Conservation (phyloP, 2,797 vertebrate species). For the Pseudochirops corinnae region DNA sequence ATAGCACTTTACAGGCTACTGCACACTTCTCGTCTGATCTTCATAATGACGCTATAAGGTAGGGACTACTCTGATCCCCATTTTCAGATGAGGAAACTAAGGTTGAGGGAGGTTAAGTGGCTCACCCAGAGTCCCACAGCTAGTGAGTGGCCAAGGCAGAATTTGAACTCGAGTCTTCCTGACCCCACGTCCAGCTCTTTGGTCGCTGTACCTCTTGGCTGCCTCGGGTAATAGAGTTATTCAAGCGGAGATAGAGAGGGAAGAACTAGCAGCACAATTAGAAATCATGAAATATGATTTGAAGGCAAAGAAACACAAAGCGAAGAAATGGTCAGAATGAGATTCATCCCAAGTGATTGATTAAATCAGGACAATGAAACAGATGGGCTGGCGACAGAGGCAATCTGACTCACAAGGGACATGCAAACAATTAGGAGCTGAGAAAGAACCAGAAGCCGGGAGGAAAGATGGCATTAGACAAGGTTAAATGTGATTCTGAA, state of each 20-base stretch:
- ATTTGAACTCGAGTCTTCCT: neutral
- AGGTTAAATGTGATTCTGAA: slow-evolving; percentile 6
- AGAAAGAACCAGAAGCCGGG: neutral
- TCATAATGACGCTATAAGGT: neutral
- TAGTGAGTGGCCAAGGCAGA: neutral
- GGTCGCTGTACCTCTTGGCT: too few relatives aligned
- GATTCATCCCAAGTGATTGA: neutral
- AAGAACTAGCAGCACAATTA: neutral
- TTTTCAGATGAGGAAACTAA: neutral
- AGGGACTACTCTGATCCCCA: neutral
- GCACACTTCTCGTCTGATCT: neutral
- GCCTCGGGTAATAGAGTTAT: neutral
- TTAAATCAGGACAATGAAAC: neutral
- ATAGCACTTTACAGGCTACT: neutral
- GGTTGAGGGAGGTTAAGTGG: neutral
- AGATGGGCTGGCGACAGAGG: neutral
- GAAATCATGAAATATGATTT: neutral
- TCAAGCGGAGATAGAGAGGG: neutral
- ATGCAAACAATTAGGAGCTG: neutral
- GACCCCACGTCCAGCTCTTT: neutral
- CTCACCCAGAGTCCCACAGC: neutral
- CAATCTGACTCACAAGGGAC: neutral
- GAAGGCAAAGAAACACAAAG: neutral
- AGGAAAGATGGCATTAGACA: neutral
- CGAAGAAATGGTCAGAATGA: neutral